Base-by-base conservation (phyloP, 2,888 invertebrate genomes). In the Cybosia mesomella region DNA sequence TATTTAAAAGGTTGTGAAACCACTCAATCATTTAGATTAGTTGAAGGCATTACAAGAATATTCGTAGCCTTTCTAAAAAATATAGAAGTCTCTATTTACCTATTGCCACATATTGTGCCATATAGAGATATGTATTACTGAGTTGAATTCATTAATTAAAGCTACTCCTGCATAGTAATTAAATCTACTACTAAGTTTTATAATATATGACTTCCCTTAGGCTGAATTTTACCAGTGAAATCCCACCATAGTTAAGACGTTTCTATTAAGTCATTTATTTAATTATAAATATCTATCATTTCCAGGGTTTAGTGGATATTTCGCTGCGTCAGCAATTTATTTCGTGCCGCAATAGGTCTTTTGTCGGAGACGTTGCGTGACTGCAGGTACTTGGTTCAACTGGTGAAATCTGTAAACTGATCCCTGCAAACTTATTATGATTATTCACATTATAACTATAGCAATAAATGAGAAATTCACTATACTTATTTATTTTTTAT, bases 11-110 rank as follows among this genome's bases (percentile, higher is more conserved):
- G 24, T 55, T 55, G 55, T 55, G 55, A 55, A 55, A 55, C 24
- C 22, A 55, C 55, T 24, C 49, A 18, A n/a, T 49, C 49, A 49
- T 49, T 49, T 49, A 49, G 49, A 49, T 49, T 49, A 49, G 18
- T 49, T 49, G 49, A 49, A 49, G 49, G 49, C 24, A 55, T 55
- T 55, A 55, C 55, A 55, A 55, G 55, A 24, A 55, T 55, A 15
- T 15, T 55, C 15, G 55, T 55, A 22, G 49, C 49, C 49, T 49
- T 49, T 49, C 49, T 49, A 49, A 49, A 49, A 43, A n/a, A 49
- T 49, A 49, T 49, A n/a, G 18, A 49, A 7, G n/a, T 49, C 18
- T 49, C n/a, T 49, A 49, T 49, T 18, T 49, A 49, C 55, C 21
- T 24, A 49, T n/a, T 49, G 49, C 49, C n/a, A n/a, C 49, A n/a